These are phyloP conservation scores for Cyprinodon brontotheroides DNA, from an alignment of 2,113 vertebrate species.

Conservation along the genomic window DNA sequence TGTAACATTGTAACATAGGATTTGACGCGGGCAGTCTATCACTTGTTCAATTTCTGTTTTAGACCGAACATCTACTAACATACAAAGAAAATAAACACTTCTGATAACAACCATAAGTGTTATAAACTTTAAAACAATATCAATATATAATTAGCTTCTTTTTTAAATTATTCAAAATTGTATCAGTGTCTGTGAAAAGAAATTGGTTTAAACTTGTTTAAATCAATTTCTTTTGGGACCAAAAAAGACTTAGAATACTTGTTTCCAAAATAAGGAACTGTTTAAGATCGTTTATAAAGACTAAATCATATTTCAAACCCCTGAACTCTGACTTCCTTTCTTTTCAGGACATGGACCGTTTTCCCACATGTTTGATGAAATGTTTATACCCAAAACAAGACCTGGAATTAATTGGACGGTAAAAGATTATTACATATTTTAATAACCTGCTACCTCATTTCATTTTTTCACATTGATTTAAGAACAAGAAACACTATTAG, in stretches of 20 bases:
- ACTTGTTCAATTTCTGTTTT: too few species aligned
- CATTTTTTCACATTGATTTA: background rate
- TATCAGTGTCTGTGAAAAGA: background rate
- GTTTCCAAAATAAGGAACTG: background rate
- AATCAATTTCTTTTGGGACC: background rate
- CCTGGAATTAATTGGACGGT: constrained; percentile 86
- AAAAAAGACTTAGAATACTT: background rate
- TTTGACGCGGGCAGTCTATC: too few species aligned
- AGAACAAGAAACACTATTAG: too few species aligned
- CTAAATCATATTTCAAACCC: background rate
- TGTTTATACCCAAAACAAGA: constrained; percentile 87
- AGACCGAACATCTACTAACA: too few species aligned
- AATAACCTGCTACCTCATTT: background rate
- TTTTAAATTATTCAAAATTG: too few species aligned
- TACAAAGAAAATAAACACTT: too few species aligned
- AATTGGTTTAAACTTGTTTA: background rate
- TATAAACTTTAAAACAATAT: background rate
- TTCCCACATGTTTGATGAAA: constrained; percentile 94
- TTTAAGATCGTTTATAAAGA: background rate
- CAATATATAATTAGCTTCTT: background rate
- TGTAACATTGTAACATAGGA: too few species aligned
- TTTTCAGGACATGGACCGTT: constrained; percentile 95
- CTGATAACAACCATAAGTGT: too few species aligned
- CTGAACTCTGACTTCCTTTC: constrained; percentile 31
- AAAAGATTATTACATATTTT: constrained; percentile 22